These are phyloP conservation scores for Scaptomyza reducta DNA, from an alignment of 2,888 invertebrate genomes.

Conservation along the genomic window DNA sequence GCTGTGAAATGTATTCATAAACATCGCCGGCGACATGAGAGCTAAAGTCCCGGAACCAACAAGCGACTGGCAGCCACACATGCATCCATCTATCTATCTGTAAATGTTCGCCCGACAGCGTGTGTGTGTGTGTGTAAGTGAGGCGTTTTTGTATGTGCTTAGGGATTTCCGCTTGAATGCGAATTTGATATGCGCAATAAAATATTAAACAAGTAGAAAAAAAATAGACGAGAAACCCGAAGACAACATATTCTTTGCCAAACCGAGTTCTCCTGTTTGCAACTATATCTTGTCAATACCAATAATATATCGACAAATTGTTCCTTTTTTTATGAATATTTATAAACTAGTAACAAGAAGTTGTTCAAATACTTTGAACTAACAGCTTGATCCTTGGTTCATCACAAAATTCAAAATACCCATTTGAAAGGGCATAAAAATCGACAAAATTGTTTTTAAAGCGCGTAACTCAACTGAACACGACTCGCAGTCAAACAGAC, in stretches of 20 bases:
- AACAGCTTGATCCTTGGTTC: too few species aligned
- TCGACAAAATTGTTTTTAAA: conserved; percentile 76
- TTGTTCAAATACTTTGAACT: background rate
- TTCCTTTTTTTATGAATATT: too few species aligned
- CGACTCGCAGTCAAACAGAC: conserved; percentile 15
- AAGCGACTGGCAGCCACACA: conserved; percentile 71
- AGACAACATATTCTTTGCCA: conserved; percentile 2
- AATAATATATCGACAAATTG: background rate
- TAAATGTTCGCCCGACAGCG: background rate
- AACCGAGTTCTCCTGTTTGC: background rate
- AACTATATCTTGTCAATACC: background rate
- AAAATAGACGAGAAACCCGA: background rate
- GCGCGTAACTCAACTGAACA: conserved; percentile 66
- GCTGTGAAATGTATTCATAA: conserved; percentile 72
- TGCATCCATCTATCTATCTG: conserved; percentile 56
- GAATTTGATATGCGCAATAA: conserved; percentile 79
- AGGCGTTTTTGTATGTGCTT: conserved; percentile 69
- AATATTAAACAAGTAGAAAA: conserved; percentile 61
- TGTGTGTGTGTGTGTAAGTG: conserved; percentile 17
- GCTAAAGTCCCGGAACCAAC: conserved; percentile 66
- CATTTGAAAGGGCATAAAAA: conserved; percentile 26
- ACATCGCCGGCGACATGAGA: conserved; percentile 70
- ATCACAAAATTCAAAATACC: background rate
- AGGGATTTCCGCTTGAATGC: conserved; percentile 77
- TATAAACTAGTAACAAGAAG: background rate